phyloP scores from a whole-genome alignment of 2,113 vertebrate species.

The Vidua macroura region DNA sequence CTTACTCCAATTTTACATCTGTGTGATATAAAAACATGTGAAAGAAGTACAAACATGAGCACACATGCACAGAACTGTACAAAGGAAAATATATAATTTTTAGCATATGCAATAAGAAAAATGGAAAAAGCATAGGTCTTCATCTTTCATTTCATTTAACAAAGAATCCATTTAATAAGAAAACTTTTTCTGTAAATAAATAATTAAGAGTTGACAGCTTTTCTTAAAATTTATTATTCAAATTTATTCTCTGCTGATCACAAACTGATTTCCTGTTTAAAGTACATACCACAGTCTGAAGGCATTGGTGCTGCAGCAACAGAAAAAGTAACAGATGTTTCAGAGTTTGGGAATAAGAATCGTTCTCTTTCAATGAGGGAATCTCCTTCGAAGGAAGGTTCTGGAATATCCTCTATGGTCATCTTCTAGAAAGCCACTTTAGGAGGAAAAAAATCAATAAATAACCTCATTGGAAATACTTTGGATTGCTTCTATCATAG shows the following conservation, averaged over 20 bases:
- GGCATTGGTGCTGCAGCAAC: slow-evolving; percentile 95
- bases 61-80: neutral
- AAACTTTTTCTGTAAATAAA: neutral
- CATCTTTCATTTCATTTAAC: neutral
- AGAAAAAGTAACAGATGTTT: slow-evolving; percentile 83
- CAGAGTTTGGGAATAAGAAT: slow-evolving; percentile 69
- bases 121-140: neutral
- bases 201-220: neutral
- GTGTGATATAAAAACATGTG: too few species aligned
- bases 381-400: slow-evolving; percentile 75
- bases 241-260: neutral
- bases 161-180: neutral
- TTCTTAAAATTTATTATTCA: neutral
- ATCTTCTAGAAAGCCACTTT: slow-evolving; percentile 76
- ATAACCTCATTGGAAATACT: neutral
- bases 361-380: slow-evolving; percentile 69
- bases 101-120: neutral
- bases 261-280: neutral
- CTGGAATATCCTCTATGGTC: slow-evolving; percentile 81
- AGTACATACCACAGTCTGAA: slow-evolving; percentile 87
- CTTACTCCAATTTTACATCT: neutral
- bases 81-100: neutral
- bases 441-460: neutral
- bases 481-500: neutral
- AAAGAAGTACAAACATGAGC: neutral